phyloP scores from a whole-genome alignment of 2,797 vertebrate genomes.

The Fundulus diaphanus region DNA sequence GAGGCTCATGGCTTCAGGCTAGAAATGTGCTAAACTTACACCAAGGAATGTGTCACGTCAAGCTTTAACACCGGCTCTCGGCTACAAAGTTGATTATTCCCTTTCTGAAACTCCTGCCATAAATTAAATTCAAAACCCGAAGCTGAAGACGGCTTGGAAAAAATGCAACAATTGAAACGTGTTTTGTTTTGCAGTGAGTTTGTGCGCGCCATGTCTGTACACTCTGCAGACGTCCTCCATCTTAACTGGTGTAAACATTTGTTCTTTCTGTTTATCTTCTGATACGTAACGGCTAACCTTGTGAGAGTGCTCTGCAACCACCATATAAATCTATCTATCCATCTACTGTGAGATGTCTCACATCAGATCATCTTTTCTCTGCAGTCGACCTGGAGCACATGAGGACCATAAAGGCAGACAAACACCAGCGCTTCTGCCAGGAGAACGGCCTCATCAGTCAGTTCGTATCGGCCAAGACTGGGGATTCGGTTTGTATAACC shows the following conservation, averaged over 20 bases:
- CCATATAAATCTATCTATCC: constrained; percentile 52
- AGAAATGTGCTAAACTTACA: constrained; percentile 55
- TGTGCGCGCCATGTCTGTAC: constrained; percentile 30
- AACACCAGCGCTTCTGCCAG: constrained; percentile 95
- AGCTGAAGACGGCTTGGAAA: constrained; percentile 37
- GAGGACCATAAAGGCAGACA: constrained; percentile 95
- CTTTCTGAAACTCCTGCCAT: constrained; percentile 17
- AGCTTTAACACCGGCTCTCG: constrained; percentile 50
- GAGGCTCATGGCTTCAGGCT: constrained; percentile 70
- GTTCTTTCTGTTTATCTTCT: constrained; percentile 69
- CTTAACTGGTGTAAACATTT: constrained; percentile 70
- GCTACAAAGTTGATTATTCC: constrained; percentile 53
- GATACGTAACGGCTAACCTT: constrained; percentile 59
- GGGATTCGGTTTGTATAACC: constrained; percentile 90
- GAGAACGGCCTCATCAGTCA: constrained; percentile 94
- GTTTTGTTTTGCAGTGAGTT: constrained; percentile 48
- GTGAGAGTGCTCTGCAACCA: constrained; percentile 51
- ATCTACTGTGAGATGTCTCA: constrained; percentile 52
- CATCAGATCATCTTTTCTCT: constrained; percentile 61
- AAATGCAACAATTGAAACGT: constrained; percentile 60
- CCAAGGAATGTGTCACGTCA: constrained; percentile 64
- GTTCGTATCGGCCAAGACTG: constrained; percentile 97
- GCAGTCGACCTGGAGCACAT: constrained; percentile 98
- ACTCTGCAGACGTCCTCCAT: constrained; percentile 61
- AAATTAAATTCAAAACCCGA: neutral